Evolutionary conservation across 2,888 invertebrate species (phyloP).

Genomic region (Eretmocerus hayati): DNA sequence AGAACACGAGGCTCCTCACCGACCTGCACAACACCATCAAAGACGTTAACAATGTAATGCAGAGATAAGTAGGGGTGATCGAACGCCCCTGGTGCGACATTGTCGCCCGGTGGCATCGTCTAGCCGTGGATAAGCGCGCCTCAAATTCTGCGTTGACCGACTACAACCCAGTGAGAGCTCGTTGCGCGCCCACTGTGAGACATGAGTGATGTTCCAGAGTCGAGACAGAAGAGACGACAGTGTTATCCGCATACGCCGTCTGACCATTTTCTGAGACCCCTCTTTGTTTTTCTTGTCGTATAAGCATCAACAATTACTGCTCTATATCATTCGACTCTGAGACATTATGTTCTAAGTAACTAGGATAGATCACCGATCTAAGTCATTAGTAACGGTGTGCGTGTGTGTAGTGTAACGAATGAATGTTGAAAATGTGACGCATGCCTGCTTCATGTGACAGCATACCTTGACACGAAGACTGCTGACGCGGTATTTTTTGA

Average conservation of each 20-base stretch:
- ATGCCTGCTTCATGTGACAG: conserved; percentile 8
- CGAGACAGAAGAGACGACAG: too few species aligned
- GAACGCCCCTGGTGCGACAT: too few species aligned
- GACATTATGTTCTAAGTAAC: conserved; percentile 20
- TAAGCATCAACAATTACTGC: too few species aligned
- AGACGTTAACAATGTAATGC: conserved; percentile 69
- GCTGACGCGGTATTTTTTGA: conserved; percentile 20
- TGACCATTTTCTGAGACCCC: too few species aligned
- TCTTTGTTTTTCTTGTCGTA: too few species aligned
- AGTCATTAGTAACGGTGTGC: conserved; percentile 30
- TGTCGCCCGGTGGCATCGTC: too few species aligned
- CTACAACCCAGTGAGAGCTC: neutral
- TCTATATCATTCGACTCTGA: conserved; percentile 17
- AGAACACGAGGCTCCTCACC: conserved; percentile 60
- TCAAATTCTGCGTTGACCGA: neutral
- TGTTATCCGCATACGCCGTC: too few species aligned
- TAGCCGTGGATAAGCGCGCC: too few species aligned
- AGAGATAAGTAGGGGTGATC: too few species aligned
- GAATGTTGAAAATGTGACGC: conserved; percentile 16
- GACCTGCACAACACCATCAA: conserved; percentile 67
- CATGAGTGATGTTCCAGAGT: too few species aligned
- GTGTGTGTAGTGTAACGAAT: conserved; percentile 13
- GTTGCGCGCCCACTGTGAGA: too few species aligned
- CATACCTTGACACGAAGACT: conserved; percentile 14
- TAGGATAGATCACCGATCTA: conserved; percentile 26